These are phyloP conservation scores for Canis aureus DNA, from an alignment of 2,113 vertebrate species.

Conservation along the genomic window DNA sequence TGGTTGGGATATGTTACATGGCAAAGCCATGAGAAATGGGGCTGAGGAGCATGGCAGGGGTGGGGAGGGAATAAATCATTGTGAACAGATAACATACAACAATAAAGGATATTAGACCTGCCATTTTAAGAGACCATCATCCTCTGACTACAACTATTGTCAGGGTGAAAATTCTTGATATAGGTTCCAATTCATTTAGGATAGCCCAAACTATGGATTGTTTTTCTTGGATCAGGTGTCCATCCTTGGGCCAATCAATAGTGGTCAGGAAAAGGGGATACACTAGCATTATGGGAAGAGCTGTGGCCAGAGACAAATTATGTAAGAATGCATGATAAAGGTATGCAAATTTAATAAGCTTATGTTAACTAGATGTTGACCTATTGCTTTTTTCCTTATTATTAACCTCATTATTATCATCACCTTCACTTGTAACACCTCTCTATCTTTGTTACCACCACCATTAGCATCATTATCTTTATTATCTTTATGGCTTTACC, in stretches of 20 bases:
- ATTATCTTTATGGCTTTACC: not conserved
- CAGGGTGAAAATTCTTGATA: not conserved
- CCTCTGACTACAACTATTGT: not conserved
- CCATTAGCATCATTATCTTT: not conserved
- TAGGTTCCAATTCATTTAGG: not conserved
- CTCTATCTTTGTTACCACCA: not conserved
- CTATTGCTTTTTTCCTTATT: not conserved
- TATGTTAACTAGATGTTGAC: not conserved
- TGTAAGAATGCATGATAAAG: not conserved
- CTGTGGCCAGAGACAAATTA: not conserved
- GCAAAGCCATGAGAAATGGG: not conserved
- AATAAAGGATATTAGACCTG: not conserved
- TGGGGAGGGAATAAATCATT: not conserved
- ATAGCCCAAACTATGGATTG: not conserved
- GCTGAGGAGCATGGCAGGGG: not conserved
- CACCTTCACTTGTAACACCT: not conserved
- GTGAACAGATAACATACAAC: not conserved
- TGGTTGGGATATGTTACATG: not conserved
- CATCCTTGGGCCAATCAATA: not conserved
- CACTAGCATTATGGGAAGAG: not conserved
- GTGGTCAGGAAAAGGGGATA: not conserved
- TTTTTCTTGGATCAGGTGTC: not conserved
- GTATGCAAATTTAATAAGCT: not conserved
- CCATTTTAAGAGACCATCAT: not conserved
- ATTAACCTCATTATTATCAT: not conserved